Evolutionary conservation across 2,797 vertebrate genomes (phyloP).

Genomic region (Girardinus metallicus): DNA sequence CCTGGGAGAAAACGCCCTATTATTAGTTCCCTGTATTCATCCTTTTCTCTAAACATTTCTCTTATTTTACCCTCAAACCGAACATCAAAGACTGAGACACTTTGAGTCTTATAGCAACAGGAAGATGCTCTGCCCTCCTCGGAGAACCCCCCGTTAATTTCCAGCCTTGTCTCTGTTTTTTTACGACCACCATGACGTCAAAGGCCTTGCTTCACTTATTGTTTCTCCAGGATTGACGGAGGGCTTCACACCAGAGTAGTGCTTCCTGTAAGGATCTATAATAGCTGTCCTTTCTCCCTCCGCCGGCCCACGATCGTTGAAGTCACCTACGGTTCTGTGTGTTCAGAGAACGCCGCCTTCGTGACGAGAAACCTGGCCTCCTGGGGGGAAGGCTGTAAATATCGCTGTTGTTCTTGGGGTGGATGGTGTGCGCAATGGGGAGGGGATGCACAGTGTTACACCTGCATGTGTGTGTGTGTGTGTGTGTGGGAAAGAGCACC

Average conservation of each 20-base stretch:
- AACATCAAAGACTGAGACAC: slow-evolving; percentile 55
- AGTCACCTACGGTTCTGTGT: slow-evolving; percentile 54
- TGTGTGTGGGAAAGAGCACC: slow-evolving; percentile 31
- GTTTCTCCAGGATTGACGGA: slow-evolving; percentile 53
- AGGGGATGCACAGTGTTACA: slow-evolving; percentile 36
- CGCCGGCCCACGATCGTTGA: slow-evolving; percentile 39
- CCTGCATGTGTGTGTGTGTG: slow-evolving; percentile 1
- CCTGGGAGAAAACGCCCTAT: slow-evolving; percentile 34
- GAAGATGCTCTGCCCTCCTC: slow-evolving; percentile 51
- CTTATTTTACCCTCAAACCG: slow-evolving; percentile 38
- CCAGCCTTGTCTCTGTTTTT: slow-evolving; percentile 36
- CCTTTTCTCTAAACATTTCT: slow-evolving; percentile 31
- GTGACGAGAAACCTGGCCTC: slow-evolving; percentile 63
- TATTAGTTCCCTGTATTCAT: slow-evolving; percentile 36
- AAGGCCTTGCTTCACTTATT: slow-evolving; percentile 54
- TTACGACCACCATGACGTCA: slow-evolving; percentile 66
- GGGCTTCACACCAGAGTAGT: slow-evolving; percentile 52
- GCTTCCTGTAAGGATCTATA: slow-evolving; percentile 65
- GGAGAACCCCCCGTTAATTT: slow-evolving; percentile 59
- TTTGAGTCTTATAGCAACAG: slow-evolving; percentile 60
- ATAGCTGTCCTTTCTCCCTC: slow-evolving; percentile 39
- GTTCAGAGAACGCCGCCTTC: slow-evolving; percentile 40
- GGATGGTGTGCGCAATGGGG: slow-evolving; percentile 55
- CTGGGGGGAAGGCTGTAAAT: slow-evolving; percentile 60
- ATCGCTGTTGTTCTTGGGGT: slow-evolving; percentile 58